Percentiles rank a stretch among this genome's conserved stretches.
Evolutionary conservation across 1,140 invertebrate species (phyloP).

Genomic region (Pachyrhynchus sulphureomaculatus): DNA sequence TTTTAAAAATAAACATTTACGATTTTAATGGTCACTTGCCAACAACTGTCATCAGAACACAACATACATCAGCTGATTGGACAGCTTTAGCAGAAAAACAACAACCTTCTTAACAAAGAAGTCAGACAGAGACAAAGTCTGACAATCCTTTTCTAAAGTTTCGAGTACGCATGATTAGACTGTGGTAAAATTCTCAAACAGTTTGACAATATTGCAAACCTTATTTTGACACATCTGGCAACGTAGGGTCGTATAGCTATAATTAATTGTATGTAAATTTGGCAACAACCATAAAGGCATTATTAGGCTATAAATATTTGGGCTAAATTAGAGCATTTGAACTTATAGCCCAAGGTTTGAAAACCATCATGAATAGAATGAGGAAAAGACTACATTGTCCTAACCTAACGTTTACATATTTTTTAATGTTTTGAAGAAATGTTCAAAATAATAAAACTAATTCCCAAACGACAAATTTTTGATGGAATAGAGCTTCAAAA

Average conservation of each 20-base stretch:
- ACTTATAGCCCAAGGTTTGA: no score
- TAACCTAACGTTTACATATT: no score
- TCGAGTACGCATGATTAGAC: not conserved
- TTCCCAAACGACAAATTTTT: conserved; percentile 6
- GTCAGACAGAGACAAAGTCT: conserved; percentile 1
- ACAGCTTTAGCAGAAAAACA: conserved; percentile 32
- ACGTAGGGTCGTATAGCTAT: no score
- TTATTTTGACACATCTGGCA: not conserved
- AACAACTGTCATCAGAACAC: conserved; percentile 30
- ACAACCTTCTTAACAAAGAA: conserved; percentile 18
- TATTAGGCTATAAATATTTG: no score
- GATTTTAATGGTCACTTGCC: conserved; percentile 15
- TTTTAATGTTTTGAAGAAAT: no score
- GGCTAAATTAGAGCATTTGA: no score
- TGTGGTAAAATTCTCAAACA: not conserved
- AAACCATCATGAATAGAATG: no score
- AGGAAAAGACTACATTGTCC: no score
- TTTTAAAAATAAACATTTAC: conserved; percentile 30
- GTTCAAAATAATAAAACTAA: conserved; percentile 25
- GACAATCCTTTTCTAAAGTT: not conserved
- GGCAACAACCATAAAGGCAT: no score
- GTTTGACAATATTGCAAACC: not conserved
- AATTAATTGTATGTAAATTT: no score
- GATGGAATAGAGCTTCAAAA: not conserved
- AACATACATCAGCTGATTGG: conserved; percentile 34